Base-by-base conservation (phyloP, 2,797 vertebrate species). In the Acanthurus lineatus region DNA sequence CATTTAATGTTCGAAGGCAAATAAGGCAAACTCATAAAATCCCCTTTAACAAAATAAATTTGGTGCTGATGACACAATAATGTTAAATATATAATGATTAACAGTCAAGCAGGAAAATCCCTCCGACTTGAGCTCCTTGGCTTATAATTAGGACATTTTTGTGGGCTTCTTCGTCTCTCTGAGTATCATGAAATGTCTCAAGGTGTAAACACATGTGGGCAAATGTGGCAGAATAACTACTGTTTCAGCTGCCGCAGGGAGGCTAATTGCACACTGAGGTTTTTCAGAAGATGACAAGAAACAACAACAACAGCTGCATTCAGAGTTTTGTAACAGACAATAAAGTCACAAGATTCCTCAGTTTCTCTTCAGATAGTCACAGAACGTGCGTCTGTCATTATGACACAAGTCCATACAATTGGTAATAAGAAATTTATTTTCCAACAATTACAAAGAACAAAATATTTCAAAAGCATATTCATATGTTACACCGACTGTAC, bases 401-500 rank as follows among this genome's bases (percentile, higher is more conserved):
- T 32, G 28, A 32, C 28, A 75, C 42, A 79, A 22, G 32, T 44
- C 58, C n/a, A n/a, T 48, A 69, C 45, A 75, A 84, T 80, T 82
- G 84, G 91, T 91, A 94, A 93, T 94, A 95, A 92, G 93, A 94
- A 91, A 93, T 95, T 95, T 95, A 95, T 95, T 95, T 92, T 77
- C 83, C 90, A 90, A 92, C 92, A 89, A 86, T 94, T 89, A 94
- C 92, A 94, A 95, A 95, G 92, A 94, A 90, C 84, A 92, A 93
- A 93, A 94, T 89, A 93, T 91, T 89, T 93, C 73, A 90, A 93
- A 94, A 93, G 90, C 92, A 88, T 94, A 83, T 92, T 85, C 56
- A 94, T 96, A 96, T 96, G 96, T 97, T 96, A 96, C 96, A 97
- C 94, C 92, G 92, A 94, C 97, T 98, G 97, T 98, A 98, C 97